A percentile compares a stretch with the other conserved stretches of the same genome.
phyloP scores from a whole-genome alignment of 64 coral and sea anemone species.

The Stylophora pistillata region DNA sequence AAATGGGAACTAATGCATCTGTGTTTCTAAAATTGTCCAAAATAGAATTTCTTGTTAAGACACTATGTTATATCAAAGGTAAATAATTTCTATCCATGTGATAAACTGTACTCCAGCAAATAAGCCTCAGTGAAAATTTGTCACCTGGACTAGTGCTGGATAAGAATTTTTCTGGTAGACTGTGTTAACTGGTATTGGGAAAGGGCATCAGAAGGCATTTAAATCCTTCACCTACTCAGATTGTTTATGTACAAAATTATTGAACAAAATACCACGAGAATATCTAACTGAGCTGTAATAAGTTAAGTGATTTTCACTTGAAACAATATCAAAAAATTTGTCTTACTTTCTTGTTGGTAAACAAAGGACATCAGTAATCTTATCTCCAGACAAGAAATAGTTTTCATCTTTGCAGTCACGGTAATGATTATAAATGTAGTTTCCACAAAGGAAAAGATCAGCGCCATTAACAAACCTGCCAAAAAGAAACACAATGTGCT shows the following conservation, averaged over 20 bases:
- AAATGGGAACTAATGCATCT: conserved; percentile 62
- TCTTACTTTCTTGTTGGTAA: conserved; percentile 73
- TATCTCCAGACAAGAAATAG: conserved; percentile 94
- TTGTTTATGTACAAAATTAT: no score
- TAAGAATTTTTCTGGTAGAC: no score
- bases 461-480: conserved; percentile 90
- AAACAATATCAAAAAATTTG: background rate
- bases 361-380: conserved; percentile 93
- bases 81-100: no score
- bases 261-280: no score
- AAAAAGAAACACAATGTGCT: background rate
- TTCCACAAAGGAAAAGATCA: conserved; percentile 98
- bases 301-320: no score
- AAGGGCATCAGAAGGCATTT: no score
- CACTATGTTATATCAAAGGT: background rate
- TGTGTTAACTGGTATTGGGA: no score
- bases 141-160: no score
- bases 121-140: no score
- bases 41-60: background rate
- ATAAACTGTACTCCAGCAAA: no score
- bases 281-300: no score
- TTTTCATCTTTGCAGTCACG: conserved; percentile 98
- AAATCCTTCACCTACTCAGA: no score
- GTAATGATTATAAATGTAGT: conserved; percentile 99
- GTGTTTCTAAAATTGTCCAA: conserved; percentile 13